Evolutionary conservation across 1,140 invertebrate genomes (phyloP).

Genomic region (Archegozetes longisetosus): DNA sequence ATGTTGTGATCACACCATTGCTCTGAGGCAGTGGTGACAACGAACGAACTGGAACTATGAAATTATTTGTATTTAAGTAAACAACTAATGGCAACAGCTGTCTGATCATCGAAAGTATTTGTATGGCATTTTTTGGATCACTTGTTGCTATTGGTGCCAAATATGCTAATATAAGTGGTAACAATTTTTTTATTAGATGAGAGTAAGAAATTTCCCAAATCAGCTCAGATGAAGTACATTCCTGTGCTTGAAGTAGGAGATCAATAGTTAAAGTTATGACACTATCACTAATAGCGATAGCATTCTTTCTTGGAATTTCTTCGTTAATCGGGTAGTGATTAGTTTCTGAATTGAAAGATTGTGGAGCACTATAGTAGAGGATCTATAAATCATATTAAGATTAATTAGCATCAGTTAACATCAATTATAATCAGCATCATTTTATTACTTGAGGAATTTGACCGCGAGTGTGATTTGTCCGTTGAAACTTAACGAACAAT

Average conservation of each 20-base stretch:
- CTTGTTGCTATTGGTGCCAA: constrained; percentile 59
- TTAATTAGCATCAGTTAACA: background rate
- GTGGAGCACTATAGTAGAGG: constrained; percentile 58
- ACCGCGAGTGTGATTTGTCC: constrained; percentile 82
- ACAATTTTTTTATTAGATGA: constrained; percentile 49
- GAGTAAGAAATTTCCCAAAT: constrained; percentile 25
- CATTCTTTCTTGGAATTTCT: background rate
- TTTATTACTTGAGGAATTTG: constrained; percentile 69
- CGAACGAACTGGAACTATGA: background rate
- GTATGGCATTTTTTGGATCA: constrained; percentile 71
- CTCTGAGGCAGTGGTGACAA: background rate
- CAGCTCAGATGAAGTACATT: constrained; percentile 19
- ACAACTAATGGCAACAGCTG: constrained; percentile 77
- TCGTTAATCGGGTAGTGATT: background rate
- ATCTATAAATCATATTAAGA: background rate
- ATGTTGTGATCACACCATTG: constrained; percentile 38
- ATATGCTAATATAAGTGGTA: constrained; percentile 61
- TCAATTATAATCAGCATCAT: background rate
- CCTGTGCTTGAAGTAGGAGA: constrained; percentile 27
- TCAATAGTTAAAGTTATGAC: background rate
- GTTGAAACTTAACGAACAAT: constrained; percentile 83
- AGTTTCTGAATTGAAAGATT: constrained; percentile 17
- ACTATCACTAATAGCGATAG: background rate
- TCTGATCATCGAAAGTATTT: constrained; percentile 74
- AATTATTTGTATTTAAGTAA: constrained; percentile 47